phyloP scores from a whole-genome alignment of 2,888 invertebrate genomes.

The Chrysotoxum bicinctum region DNA sequence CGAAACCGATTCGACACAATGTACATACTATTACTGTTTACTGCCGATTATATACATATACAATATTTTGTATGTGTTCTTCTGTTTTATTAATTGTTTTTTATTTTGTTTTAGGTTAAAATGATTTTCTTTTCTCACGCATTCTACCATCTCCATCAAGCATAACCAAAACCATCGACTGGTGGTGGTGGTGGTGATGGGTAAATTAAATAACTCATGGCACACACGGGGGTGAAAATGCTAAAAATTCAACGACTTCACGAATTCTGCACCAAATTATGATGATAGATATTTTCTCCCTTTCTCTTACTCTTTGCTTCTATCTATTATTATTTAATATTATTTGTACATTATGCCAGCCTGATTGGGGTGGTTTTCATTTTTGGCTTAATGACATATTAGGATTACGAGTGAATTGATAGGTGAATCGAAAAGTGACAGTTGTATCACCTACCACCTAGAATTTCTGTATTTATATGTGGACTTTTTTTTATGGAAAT shows the following conservation, averaged over 20 bases:
- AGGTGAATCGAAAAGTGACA: slow-evolving; percentile 37
- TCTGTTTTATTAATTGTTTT: slow-evolving; percentile 37
- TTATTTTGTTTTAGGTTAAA: slow-evolving; percentile 43
- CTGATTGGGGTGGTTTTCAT: slow-evolving; percentile 50
- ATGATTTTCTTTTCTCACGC: slow-evolving; percentile 44
- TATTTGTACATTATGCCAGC: slow-evolving; percentile 45
- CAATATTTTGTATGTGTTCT: slow-evolving; percentile 11
- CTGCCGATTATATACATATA: slow-evolving; percentile 18
- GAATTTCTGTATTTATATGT: neutral
- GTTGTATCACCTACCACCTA: slow-evolving; percentile 1
- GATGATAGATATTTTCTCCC: neutral
- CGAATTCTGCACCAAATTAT: slow-evolving; percentile 10
- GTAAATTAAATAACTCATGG: slow-evolving; percentile 26
- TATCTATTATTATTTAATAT: slow-evolving; percentile 51
- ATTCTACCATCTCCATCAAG: slow-evolving; percentile 19
- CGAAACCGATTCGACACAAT: slow-evolving; percentile 57
- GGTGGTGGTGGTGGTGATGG: slow-evolving; percentile 15
- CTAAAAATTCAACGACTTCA: slow-evolving; percentile 7
- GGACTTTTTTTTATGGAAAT: slow-evolving; percentile 30
- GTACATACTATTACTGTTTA: slow-evolving; percentile 40
- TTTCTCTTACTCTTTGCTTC: neutral
- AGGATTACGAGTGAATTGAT: slow-evolving; percentile 55
- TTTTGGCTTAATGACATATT: slow-evolving; percentile 64
- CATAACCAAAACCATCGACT: slow-evolving; percentile 24
- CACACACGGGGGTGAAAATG: slow-evolving; percentile 19